These are phyloP conservation scores for Percopsis transmontana DNA, from an alignment of 2,113 vertebrate genomes.

Conservation along the genomic window DNA sequence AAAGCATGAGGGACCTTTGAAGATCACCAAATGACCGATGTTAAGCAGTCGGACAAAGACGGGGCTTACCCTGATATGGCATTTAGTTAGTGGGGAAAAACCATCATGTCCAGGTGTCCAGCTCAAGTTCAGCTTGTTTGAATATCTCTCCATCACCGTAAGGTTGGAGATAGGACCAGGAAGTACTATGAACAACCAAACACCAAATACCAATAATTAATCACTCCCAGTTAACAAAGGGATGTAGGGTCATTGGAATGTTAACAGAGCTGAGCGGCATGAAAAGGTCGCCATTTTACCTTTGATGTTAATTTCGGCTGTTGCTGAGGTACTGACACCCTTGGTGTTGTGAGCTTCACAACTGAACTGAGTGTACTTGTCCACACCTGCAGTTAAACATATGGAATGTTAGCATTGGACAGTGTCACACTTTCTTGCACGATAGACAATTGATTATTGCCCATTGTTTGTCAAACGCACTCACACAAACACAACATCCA, in stretches of 20 bases:
- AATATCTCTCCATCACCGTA: constrained; percentile 69
- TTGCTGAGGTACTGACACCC: constrained; percentile 85
- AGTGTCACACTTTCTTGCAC: not conserved
- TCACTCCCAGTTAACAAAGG: not conserved
- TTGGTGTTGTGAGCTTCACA: constrained; percentile 90
- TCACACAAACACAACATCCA: not conserved
- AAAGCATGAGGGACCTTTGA: not conserved
- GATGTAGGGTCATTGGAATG: not conserved
- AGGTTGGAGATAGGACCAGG: constrained; percentile 70
- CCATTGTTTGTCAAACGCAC: constrained; percentile 2
- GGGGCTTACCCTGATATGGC: constrained; percentile 82
- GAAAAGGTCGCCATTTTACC: constrained; percentile 69
- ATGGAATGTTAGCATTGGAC: not conserved
- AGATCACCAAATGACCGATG: fast-evolving
- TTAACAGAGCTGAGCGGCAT: not conserved
- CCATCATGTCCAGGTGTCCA: constrained; percentile 90
- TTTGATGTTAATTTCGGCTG: constrained; percentile 88
- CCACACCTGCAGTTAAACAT: constrained; percentile 78
- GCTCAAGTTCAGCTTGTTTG: constrained; percentile 77
- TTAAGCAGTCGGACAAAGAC: constrained; percentile 1
- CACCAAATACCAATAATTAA: not conserved
- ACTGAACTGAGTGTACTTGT: constrained; percentile 81
- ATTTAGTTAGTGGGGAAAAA: constrained; percentile 83
- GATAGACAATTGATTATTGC: constrained; percentile 17
- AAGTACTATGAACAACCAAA: constrained; percentile 55